Evolutionary conservation across 2,113 vertebrate genomes (phyloP).

Genomic region (Speoplatyrhinus poulsoni): DNA sequence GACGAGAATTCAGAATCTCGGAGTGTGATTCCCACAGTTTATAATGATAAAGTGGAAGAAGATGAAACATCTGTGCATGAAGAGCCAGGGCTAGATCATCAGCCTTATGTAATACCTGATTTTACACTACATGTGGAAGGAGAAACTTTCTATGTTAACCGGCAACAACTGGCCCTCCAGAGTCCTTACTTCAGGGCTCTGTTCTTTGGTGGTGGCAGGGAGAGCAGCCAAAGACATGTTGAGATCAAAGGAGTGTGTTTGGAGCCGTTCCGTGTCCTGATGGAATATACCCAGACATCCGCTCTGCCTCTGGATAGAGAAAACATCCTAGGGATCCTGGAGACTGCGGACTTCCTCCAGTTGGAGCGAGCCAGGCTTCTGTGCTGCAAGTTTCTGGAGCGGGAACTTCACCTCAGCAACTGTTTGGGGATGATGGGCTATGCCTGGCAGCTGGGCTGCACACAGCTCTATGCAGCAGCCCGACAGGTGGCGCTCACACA

Average conservation of each 20-base stretch:
- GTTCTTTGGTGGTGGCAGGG: constrained; percentile 82
- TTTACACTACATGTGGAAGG: constrained; percentile 74
- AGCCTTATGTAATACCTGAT: constrained; percentile 37
- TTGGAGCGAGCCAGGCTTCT: constrained; percentile 77
- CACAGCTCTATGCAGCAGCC: constrained; percentile 71
- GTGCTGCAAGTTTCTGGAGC: constrained; percentile 85
- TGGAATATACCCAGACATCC: constrained; percentile 73
- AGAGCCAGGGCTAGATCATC: background rate
- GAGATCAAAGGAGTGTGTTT: constrained; percentile 76
- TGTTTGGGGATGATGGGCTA: constrained; percentile 85
- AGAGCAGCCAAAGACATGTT: constrained; percentile 73
- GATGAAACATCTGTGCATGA: constrained; percentile 12
- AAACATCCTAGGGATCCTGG: constrained; percentile 82
- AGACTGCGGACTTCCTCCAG: constrained; percentile 84
- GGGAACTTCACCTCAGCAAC: constrained; percentile 84
- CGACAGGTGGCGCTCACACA: constrained; percentile 82
- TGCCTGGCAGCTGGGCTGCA: constrained; percentile 78
- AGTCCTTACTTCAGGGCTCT: constrained; percentile 86
- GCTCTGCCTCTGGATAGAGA: constrained; percentile 68
- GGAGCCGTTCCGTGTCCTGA: constrained; percentile 75
- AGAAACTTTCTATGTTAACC: constrained; percentile 80
- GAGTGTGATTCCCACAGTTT: background rate
- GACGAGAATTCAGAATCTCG: constrained; percentile 22
- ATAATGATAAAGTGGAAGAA: constrained; percentile 30
- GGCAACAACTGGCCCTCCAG: constrained; percentile 71